phyloP scores from a whole-genome alignment of 2,113 vertebrate genomes.

The Sus scrofa region T2T-Sscrofa CM000823.6:54660501-54661000 shows the following conservation, averaged over 20 bases:
- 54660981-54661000: background rate
- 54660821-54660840: background rate
- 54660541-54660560: background rate
- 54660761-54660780: background rate
- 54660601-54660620: background rate
- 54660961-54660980: too few species aligned
- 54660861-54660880: background rate
- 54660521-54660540: constrained; percentile 13
- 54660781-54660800: background rate
- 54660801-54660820: background rate
- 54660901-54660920: background rate
- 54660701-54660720: background rate
- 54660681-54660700: background rate
- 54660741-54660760: background rate
- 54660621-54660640: background rate
- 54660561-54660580: background rate
- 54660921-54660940: background rate
- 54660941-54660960: background rate
- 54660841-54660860: background rate
- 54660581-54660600: background rate
- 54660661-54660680: background rate
- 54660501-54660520: background rate
- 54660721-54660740: background rate
- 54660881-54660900: background rate
- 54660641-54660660: background rate